Evolutionary conservation across 2,797 vertebrate species (phyloP), one percentile per base, ranked within the genome.

Genomic region (Gallinago solitaria): DNA sequence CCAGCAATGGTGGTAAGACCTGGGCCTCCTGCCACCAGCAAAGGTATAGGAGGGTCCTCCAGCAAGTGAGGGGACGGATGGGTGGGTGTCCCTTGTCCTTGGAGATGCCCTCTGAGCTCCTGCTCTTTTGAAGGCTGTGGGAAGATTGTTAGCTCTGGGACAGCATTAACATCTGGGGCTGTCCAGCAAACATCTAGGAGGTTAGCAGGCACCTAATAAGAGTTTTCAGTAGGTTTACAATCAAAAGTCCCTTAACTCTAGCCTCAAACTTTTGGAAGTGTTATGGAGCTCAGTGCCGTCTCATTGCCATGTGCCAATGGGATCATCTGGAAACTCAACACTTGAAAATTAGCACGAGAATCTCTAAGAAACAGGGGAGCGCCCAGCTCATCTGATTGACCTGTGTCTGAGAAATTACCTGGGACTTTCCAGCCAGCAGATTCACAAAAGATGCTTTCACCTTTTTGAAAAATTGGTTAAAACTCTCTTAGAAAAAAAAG

Each of bases 1-100:
- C 4, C 30, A 51, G n/a, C 39, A 60, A 2, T 5, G 0, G 1
- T 10, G 30, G 12, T 7, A 28, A 47, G 53, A 35, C 16, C 18
- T 8, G 6, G 30, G 33, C 35, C 20, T 68, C 41, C 65, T 43
- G 43, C 32, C 27, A 10, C 19, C 37, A 5, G 16, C 10, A 48
- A 10, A 20, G 27, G 63, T 13, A 9, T 0, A 1, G 54, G 24
- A 47, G n/a, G 7, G 12, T 54, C 16, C 43, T 47, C 28, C 0
- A 0, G 33, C 0, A 2, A 27, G 41, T 2, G 43, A 68, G 43
- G 28, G 24, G 17, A 25, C 0, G 1, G 50, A 21, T 0, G 1
- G 45, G 9, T 23, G 19, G 11, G 13, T 47, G 54, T 54, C 25
- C 12, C 7, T 16, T 35, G 8, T 30, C 48, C 19, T 20, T 14